Percentiles rank a stretch among this genome's conserved stretches.
Evolutionary conservation across 2,888 invertebrate species (phyloP).

Genomic region (Phlogophora meticulosa): DNA sequence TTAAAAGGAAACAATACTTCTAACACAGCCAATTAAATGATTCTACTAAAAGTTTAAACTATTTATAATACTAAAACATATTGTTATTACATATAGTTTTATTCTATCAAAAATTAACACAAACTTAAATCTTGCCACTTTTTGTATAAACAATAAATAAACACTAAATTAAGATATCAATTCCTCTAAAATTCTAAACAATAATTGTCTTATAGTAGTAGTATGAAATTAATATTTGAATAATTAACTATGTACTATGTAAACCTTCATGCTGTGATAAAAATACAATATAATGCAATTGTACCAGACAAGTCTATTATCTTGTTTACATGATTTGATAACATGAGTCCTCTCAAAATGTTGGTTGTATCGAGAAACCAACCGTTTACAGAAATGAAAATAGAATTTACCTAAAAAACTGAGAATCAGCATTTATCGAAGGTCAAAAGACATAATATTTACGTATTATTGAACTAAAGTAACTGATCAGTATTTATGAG

Average conservation of each 20-base stretch:
- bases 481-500: too few species aligned
- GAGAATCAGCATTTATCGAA: too few species aligned
- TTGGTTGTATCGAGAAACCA: too few species aligned
- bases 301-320: constrained; percentile 1
- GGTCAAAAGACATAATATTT: too few species aligned
- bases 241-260: too few species aligned
- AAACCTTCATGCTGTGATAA: too few species aligned
- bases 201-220: not conserved
- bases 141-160: not conserved
- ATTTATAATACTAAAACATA: too few species aligned
- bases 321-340: not conserved
- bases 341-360: not conserved
- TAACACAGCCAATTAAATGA: not conserved
- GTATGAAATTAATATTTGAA: too few species aligned
- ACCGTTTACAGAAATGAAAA: too few species aligned
- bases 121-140: too few species aligned
- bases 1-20: not conserved
- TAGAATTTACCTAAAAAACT: too few species aligned
- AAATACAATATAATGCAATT: not conserved
- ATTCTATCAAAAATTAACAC: not conserved
- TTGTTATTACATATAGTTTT: not conserved
- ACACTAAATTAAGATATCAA: not conserved
- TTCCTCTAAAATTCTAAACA: not conserved
- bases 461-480: too few species aligned
- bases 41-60: not conserved